phyloP scores from a whole-genome alignment of 2,113 vertebrate species.

The Trematomus loennbergii region DNA sequence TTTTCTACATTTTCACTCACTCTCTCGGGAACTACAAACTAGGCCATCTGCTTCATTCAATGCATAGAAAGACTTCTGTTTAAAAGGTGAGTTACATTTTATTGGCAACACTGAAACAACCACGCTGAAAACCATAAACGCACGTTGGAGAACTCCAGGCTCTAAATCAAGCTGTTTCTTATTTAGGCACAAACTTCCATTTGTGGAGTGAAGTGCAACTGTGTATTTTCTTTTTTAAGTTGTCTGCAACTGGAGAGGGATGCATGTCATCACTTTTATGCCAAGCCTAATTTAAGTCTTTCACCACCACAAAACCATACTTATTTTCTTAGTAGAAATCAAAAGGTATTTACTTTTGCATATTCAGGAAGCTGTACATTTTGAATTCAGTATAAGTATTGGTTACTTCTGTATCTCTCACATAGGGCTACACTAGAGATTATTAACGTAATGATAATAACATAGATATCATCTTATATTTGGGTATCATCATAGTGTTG shows the following conservation, averaged over 20 bases:
- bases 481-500: too few relatives aligned
- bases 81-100: constrained; percentile 63
- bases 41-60: constrained; percentile 32
- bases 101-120: constrained; percentile 64
- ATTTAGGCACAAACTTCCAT: constrained; percentile 38
- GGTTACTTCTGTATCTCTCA: too few relatives aligned
- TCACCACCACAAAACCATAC: background rate
- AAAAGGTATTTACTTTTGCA: background rate
- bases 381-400: constrained; percentile 10
- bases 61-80: constrained; percentile 54
- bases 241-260: constrained; percentile 15
- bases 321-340: too few relatives aligned
- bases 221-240: background rate
- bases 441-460: too few relatives aligned
- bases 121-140: constrained; percentile 58
- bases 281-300: constrained; percentile 7
- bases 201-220: background rate
- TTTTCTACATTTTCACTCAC: background rate
- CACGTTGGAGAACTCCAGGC: constrained; percentile 7
- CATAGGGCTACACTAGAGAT: too few relatives aligned
- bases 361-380: constrained; percentile 27
- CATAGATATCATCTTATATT: too few relatives aligned
- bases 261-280: constrained; percentile 26
- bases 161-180: constrained; percentile 38
- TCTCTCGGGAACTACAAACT: constrained; percentile 37